Base-by-base conservation (phyloP, 2,888 invertebrate genomes). In the Ariolimax columbianus region DNA sequence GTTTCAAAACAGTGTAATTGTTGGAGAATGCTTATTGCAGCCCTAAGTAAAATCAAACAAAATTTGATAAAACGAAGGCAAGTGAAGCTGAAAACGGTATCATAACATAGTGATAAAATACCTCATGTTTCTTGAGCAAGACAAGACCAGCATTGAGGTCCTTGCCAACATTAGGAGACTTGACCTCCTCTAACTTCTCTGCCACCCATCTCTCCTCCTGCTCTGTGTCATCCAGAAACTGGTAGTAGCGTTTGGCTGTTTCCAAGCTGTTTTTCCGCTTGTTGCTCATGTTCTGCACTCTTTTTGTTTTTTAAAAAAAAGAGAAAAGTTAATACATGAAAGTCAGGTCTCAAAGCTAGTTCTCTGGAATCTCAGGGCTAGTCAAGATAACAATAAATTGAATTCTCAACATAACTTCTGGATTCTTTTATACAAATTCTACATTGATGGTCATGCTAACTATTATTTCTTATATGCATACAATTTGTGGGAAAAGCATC, bases 121-220 rank as follows among this genome's bases (percentile, higher is more conserved):
- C 97, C 91, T 98, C 98, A 94, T 98, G 99, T 92, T 98, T 98
- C 94, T 98, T 98, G 86, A 97, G 96, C 82, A 98, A 95, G 59
- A 97, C 97, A 55, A 97, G 95, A 11, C 98, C 98, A 0, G 97
- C 98, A 82, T 97, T 96, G 75, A 99, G 95, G 94, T 99, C 99
- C 94, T 98, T 98, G 0, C 98, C 98, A 0, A 97, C 96, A 43
- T 98, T 97, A n/a, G 97, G 97, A 0, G 98, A 96, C 92, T 97
- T 97, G 93, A 98, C 98, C 87, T 98, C 97, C 9, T 97, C 95
- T 93, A 98, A 97, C 93, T 98, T 98, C 93, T 99, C 99, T 0
- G 97, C 96, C 83, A 99, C 95, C 99, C 99, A 99, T 0, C 97
- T 96, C 95, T 99, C 98, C 94, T 99, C 99, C 91, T 99, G 99